Evolutionary conservation across 2,888 invertebrate species (phyloP), one percentile per base, ranked within the genome.

Genomic region (Achlya flavicornis): DNA sequence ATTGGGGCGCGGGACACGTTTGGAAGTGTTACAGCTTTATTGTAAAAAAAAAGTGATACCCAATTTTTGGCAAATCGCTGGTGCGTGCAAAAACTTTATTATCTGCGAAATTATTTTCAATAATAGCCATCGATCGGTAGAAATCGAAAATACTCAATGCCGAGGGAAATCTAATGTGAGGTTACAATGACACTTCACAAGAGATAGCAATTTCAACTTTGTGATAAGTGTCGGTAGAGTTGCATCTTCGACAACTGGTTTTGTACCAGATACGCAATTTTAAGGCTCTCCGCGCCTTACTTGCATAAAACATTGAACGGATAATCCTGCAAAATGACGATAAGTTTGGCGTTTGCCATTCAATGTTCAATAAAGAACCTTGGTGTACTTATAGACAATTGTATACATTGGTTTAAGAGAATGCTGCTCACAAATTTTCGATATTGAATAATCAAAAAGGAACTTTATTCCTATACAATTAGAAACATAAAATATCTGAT

Each of bases 1-100:
- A 77, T 72, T 69, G 76, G 65, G 63, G 64, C 63, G 71, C 72
- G 63, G 67, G 71, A 68, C 60, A 67, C 57, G 66, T 70, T 67
- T 71, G 69, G 67, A 58, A 62, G 66, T 62, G 64, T 72, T 64
- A 66, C 61, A 63, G 66, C 66, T 62, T 66, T 32, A 58, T 73
- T 69, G 66, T 63, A 57, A 53, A 38, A 43, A 58, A 68, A 63
- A 65, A 33, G 41, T 58, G 8, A 43, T 53, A 64, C 64, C 64
- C 66, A 67, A 66, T 64, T 65, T 57, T 57, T 58, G 61, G 62
- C 19, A 53, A 53, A 53, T 53, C 19, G 53, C 10, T 19, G 48
- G 16, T 61, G 61, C 35, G 60, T 64, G 64, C 62, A 65, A 16
- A 74, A 59, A n/a, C n/a, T n/a, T 66, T 71, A 72, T 74, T 73